A percentile compares a stretch with the other conserved stretches of the same genome.
Conservation (phyloP, 1,140 invertebrate species). For the Yoshiicerus persimilis region DNA sequence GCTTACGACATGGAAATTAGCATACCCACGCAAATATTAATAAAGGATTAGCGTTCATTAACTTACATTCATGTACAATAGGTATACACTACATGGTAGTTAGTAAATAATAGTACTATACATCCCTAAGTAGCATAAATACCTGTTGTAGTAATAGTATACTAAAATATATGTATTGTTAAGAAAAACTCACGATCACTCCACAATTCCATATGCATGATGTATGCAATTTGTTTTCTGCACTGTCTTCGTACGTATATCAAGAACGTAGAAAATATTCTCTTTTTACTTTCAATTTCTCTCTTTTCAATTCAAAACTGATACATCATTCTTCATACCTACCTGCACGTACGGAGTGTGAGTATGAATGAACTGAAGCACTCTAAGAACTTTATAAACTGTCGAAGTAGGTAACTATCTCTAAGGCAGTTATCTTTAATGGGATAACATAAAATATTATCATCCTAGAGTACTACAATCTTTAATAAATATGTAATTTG, state of each 20-base stretch:
- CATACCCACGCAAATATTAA: neutral
- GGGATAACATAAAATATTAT: neutral
- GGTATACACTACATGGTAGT: neutral
- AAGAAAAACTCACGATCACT: neutral
- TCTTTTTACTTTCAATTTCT: slow-evolving; percentile 3
- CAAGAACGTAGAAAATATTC: neutral
- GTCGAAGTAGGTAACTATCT: neutral
- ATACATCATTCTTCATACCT: neutral
- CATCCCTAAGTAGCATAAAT: neutral
- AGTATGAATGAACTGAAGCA: neutral
- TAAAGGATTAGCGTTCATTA: neutral
- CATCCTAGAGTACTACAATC: neutral
- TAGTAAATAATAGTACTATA: neutral
- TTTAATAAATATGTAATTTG: neutral
- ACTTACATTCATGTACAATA: neutral
- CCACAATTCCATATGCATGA: neutral
- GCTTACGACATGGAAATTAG: neutral
- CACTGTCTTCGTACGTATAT: too few relatives aligned
- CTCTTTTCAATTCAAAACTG: neutral
- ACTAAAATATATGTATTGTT: neutral
- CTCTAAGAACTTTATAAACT: neutral
- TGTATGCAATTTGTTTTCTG: neutral
- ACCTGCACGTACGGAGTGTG: neutral
- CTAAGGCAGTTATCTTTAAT: neutral
- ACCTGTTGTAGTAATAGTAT: neutral